Evolutionary conservation across 2,113 vertebrate genomes (phyloP).

Genomic region (Phoxinus phoxinus): DNA sequence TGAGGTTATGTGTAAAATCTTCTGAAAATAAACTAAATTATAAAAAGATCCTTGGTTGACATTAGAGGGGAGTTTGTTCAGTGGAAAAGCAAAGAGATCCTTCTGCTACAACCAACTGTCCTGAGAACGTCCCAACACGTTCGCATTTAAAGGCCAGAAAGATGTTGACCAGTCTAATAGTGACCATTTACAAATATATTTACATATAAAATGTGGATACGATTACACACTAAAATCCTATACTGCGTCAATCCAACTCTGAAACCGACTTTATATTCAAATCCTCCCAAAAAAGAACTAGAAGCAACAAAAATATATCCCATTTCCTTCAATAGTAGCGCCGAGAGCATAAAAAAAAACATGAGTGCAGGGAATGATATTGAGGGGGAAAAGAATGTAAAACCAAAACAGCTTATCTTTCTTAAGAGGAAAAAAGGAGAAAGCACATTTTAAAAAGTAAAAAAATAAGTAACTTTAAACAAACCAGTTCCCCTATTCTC

Average conservation of each 20-base stretch:
- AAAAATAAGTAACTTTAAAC: neutral
- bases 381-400: slow-evolving; percentile 20
- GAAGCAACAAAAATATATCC: slow-evolving; percentile 1
- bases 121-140: neutral
- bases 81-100: neutral
- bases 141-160: neutral
- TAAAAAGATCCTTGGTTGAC: neutral
- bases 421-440: slow-evolving; percentile 11
- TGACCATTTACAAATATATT: slow-evolving; percentile 13
- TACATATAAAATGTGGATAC: neutral
- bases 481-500: slow-evolving; percentile 23
- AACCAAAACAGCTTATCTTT: slow-evolving; percentile 26
- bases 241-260: neutral
- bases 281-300: neutral
- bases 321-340: neutral
- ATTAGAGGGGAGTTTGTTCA: neutral
- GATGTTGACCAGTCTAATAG: neutral
- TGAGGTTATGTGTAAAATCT: neutral
- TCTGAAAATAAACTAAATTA: neutral
- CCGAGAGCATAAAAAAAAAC: slow-evolving; percentile 27
- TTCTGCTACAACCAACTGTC: neutral
- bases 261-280: neutral
- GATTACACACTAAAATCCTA: neutral
- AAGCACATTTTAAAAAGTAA: neutral
- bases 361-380: slow-evolving; percentile 14